Evolutionary conservation across 2,888 invertebrate species (phyloP).

Genomic region (Polydrusus tereticollis): DNA sequence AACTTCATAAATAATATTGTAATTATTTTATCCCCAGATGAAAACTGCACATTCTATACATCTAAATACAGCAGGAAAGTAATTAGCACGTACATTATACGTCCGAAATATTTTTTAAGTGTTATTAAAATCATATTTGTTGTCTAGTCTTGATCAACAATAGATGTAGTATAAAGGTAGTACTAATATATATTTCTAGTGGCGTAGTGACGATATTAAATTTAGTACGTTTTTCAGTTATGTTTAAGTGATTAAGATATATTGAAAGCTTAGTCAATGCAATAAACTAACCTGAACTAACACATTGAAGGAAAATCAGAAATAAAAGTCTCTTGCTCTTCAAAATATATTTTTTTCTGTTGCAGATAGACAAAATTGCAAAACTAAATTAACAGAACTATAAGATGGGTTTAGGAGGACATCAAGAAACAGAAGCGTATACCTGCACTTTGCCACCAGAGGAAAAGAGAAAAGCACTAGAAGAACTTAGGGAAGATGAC

Average conservation of each 20-base stretch:
- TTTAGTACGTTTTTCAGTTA: background rate
- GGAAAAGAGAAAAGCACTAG: constrained; percentile 74
- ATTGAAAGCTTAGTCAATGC: background rate
- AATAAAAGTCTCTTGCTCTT: background rate
- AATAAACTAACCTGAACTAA: no score
- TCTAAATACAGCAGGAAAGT: constrained; percentile 12
- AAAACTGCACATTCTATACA: constrained; percentile 4
- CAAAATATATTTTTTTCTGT: background rate
- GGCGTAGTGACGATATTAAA: background rate
- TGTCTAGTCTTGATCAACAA: background rate
- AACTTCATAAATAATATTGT: background rate
- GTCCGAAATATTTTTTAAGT: constrained; percentile 2
- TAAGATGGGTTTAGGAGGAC: constrained; percentile 66
- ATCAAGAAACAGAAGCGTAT: constrained; percentile 59
- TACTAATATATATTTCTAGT: background rate
- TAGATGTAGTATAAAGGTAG: background rate
- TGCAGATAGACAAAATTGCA: constrained; percentile 14
- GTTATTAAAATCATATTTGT: constrained; percentile 8
- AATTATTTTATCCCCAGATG: background rate
- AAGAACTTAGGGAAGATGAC: constrained; percentile 86
- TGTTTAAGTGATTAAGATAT: background rate
- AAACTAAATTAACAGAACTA: background rate
- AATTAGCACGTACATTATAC: constrained; percentile 9
- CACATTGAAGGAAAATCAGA: no score
- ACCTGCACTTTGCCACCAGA: constrained; percentile 69